These are phyloP conservation scores for Oceanodroma tethys DNA, from an alignment of 2,113 vertebrate species.

Conservation along the genomic window DNA sequence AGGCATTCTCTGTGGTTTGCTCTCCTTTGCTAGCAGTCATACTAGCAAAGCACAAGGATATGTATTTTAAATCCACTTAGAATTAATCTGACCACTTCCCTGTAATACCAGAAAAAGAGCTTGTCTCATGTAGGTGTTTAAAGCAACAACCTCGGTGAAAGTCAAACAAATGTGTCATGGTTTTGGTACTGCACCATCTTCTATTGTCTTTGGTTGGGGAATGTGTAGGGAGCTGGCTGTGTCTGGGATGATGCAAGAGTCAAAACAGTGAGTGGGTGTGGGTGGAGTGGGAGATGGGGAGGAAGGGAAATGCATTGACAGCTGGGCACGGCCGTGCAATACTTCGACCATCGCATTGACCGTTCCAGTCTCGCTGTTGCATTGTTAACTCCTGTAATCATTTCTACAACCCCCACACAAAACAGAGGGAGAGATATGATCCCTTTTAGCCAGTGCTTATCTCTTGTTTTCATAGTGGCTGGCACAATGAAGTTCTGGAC, in stretches of 20 bases:
- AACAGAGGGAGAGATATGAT: background rate
- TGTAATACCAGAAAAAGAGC: background rate
- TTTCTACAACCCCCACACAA: background rate
- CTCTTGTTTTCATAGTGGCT: background rate
- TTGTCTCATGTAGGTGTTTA: background rate
- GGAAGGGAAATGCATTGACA: background rate
- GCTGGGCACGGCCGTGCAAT: background rate
- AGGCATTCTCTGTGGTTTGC: background rate
- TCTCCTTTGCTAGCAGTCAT: background rate
- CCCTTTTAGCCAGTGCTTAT: background rate
- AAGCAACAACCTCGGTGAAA: background rate
- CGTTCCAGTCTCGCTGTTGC: background rate
- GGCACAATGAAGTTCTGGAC: background rate
- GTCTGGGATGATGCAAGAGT: background rate
- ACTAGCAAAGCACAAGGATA: background rate
- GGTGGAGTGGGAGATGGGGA: background rate
- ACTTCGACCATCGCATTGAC: fast-evolving
- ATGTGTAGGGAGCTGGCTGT: background rate
- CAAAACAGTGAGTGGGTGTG: background rate
- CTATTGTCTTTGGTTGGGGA: background rate
- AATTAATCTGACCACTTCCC: background rate
- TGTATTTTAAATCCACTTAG: background rate
- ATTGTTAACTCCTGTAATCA: background rate
- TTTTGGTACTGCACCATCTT: background rate
- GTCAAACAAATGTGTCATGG: background rate